Evolutionary conservation across 2,888 invertebrate genomes (phyloP), one percentile per base, ranked within the genome.

Genomic region (Adelognathus sp.): DNA sequence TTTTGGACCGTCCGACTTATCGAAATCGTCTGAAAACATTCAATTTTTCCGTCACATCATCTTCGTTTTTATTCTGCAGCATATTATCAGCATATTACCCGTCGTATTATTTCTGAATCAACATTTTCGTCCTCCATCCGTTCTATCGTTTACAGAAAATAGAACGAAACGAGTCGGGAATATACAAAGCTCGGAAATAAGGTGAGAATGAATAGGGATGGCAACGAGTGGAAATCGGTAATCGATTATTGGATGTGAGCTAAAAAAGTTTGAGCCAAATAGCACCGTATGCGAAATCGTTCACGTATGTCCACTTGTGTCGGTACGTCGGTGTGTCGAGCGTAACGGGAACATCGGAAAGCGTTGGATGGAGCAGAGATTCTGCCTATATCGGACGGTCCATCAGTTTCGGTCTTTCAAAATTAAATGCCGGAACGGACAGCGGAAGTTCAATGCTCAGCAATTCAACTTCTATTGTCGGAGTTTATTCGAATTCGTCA

Each of bases 321-420:
- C 52, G n/a, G 24, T 56, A 14, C 27, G 2, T 58, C n/a, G n/a
- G 39, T 36, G n/a, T 36, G 21, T 41, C 2, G 16, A 21, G 3
- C 52, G 29, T n/a, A 3, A 56, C 56, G 54, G 58, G 41, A 50
- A 29, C 64, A 73, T 66, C 64, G 24, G n/a, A 31, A 16, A 6
- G 9, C 21, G 7, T 50, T 16, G 27, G 50, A 66, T 58, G 50
- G 27, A 31, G 29, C 36, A 18, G 50, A 64, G 24, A 56, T 21
- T 74, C 39, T 52, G n/a, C 50, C 39, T 36, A 52, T 66, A 66
- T 66, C 66, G 39, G 58, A 58, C 27, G 50, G 39, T 74, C 58
- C 27, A 69, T 69, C 46, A 54, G 9, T 64, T 14, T 18, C 29
- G 44, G 50, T 41, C 41, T 56, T 31, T 29, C 61, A 56, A 46